phyloP scores from a whole-genome alignment of 1,140 invertebrate genomes.

The Prorops nasuta region DNA sequence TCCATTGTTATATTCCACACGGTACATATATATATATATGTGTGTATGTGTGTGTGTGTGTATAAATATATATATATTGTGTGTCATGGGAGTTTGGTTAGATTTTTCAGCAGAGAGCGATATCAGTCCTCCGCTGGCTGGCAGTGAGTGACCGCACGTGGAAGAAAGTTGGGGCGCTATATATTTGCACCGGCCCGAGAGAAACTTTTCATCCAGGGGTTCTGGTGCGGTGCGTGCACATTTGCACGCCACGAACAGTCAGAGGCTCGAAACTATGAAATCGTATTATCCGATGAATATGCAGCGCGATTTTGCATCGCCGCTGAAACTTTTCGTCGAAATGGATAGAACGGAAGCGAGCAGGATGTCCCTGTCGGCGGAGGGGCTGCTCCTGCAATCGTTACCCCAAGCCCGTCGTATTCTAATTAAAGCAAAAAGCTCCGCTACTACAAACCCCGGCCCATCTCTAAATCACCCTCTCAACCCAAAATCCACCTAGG shows the following conservation, averaged over 20 bases:
- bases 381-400: not conserved
- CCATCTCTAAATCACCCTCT: not conserved
- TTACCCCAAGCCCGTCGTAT: slow-evolving; percentile 18
- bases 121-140: too few relatives aligned
- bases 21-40: not conserved
- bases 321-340: slow-evolving; percentile 34
- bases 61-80: too few relatives aligned
- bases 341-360: not conserved
- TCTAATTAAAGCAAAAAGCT: slow-evolving; percentile 34
- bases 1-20: too few relatives aligned
- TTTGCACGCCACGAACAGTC: too few relatives aligned
- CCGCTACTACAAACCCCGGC: not conserved
- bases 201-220: too few relatives aligned
- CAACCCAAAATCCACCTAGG: slow-evolving; percentile 10
- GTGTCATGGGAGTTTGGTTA: too few relatives aligned
- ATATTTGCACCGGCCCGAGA: too few relatives aligned
- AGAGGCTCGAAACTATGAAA: slow-evolving; percentile 24
- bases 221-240: too few relatives aligned
- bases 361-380: not conserved
- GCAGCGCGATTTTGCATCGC: slow-evolving; percentile 37
- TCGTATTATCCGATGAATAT: slow-evolving; percentile 41
- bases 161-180: too few relatives aligned
- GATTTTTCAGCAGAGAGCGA: too few relatives aligned
- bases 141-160: too few relatives aligned
- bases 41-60: not conserved